These are phyloP conservation scores for Camelus bactrianus DNA, from an alignment of 2,113 vertebrate species.

Conservation along the genomic window DNA sequence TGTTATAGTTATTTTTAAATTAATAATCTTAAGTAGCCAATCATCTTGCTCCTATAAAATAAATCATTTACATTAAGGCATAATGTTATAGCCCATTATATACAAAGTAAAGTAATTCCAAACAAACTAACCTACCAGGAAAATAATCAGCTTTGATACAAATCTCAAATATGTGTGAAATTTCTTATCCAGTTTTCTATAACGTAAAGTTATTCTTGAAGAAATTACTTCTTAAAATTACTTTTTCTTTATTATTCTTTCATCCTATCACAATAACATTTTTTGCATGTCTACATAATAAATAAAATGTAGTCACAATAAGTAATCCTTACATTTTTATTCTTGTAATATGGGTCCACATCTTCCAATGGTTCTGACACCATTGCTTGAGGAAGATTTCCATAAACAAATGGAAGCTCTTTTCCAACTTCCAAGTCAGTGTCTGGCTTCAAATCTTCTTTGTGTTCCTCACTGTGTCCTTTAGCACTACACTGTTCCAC, in stretches of 20 bases:
- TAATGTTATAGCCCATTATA: not conserved
- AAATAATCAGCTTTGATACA: not conserved
- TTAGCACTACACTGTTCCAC: conserved; percentile 89
- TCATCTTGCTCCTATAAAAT: not conserved
- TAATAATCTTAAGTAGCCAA: not conserved
- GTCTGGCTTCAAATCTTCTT: conserved; percentile 86
- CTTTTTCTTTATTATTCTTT: not conserved
- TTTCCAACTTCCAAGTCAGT: conserved; percentile 91
- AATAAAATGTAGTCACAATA: not conserved
- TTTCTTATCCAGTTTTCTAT: not conserved
- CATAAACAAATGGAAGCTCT: conserved; percentile 90
- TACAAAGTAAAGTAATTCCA: not conserved
- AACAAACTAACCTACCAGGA: not conserved
- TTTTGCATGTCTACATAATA: not conserved
- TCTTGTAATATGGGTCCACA: conserved; percentile 89
- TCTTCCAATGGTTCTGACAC: conserved; percentile 92
- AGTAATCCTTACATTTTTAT: conserved; percentile 88
- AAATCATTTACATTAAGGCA: not conserved
- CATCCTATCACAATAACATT: not conserved
- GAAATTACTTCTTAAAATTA: too few species aligned
- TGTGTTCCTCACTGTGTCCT: conserved; percentile 80
- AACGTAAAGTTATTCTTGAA: not conserved
- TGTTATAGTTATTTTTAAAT: not conserved
- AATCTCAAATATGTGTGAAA: not conserved
- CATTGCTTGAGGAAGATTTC: conserved; percentile 87